Evolutionary conservation across 2,888 invertebrate genomes (phyloP), one percentile per base, ranked within the genome.

Genomic region (Timema podura): DNA sequence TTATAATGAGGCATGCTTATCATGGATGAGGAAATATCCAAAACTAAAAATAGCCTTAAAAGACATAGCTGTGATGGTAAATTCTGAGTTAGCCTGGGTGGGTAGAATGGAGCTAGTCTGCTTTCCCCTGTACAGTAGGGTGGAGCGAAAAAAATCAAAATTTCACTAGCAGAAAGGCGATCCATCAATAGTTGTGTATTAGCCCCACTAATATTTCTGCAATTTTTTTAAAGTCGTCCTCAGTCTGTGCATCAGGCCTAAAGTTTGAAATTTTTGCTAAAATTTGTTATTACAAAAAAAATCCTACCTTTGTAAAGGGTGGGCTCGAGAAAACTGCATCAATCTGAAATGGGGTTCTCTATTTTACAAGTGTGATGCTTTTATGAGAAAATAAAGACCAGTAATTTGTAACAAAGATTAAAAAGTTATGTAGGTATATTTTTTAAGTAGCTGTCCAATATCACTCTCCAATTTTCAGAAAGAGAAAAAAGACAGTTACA

Each of bases 91-190:
- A 1, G 49, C 66, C 0, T 48, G 8, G 13, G 6, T 66, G 9
- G n/a, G 16, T 47, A 48, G 48, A 66, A 49, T 66, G 49, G 49
- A 66, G 16, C 48, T 66, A 68, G 7, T 59, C 68, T 57, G 68
- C 59, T 10, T 68, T 68, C 16, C 6, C 47, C 13, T 68, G 59
- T 47, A 59, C 47, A 46, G 68, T 30, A 30, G 30, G 30, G 30
- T 30, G 30, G 10, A 13, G 44, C 10, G 16, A 44, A 44, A 30
- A 30, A 61, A 44, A n/a, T n/a, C n/a, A 6, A 30, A 9, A 16
- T 45, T 45, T 1, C 6, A 57, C 6, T 16, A 57, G 57, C 15
- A 3, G 15, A 5, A 9, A 54, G 54, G 15, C 15, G 30, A 57
- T 8, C 13, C 13, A n/a, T 3, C 15, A 8, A n/a, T 6, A 9